phyloP scores from a whole-genome alignment of 2,888 invertebrate species.

The Sussaba pulchella region DNA sequence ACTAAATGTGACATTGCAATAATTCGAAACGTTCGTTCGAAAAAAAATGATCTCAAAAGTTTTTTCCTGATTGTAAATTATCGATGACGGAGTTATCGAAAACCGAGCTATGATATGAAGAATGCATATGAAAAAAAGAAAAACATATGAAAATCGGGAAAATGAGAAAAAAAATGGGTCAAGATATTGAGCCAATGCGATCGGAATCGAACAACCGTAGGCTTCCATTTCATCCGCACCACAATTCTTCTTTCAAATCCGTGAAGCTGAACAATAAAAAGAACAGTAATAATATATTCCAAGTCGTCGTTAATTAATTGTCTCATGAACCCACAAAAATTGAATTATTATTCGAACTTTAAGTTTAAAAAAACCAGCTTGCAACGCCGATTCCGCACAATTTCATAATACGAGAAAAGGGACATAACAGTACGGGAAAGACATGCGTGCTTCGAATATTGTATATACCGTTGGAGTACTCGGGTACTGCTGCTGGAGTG shows the following conservation, averaged over 20 bases:
- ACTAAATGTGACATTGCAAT: not conserved
- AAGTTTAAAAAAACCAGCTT: not conserved
- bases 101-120: no score
- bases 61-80: no score
- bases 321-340: no score
- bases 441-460: constrained; percentile 20
- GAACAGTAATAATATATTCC: no score
- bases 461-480: constrained; percentile 7
- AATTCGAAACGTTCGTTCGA: not conserved
- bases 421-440: not conserved
- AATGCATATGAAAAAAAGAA: no score
- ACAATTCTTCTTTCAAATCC: not conserved
- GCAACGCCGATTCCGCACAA: constrained; percentile 1
- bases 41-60: not conserved
- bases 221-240: not conserved
- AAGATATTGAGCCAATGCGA: no score
- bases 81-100: no score
- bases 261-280: not conserved
- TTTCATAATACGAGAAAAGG: not conserved
- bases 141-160: no score
- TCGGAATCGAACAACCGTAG: not conserved
- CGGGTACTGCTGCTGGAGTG: constrained; percentile 14
- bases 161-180: no score
- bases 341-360: no score
- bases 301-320: no score